Base-by-base conservation (phyloP, 2,113 vertebrate genomes). In the Ictalurus punctatus region DNA sequence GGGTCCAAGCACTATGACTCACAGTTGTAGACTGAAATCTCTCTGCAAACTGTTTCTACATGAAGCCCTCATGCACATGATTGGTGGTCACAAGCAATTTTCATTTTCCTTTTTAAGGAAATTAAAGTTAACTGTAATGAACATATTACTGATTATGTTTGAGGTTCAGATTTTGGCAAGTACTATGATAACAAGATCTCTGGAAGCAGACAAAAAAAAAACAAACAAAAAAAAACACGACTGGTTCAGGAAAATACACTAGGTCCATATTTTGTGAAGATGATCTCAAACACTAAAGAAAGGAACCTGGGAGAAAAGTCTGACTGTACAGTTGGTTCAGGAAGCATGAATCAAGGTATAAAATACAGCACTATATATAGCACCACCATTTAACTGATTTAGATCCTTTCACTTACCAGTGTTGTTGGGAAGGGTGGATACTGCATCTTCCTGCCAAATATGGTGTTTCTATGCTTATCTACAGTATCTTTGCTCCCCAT, bases 101-200 rank as follows among this genome's bases (percentile, higher is more conserved):
- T 48, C 48, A 44, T 44, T 44, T 6, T 44, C 44, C 7, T 48
- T 48, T 7, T 48, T 48, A 48, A 48, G 48, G 48, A 48, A 48
- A 48, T 8, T 8, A 48, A 6, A 6, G 7, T 48, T 48, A 48
- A 48, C 52, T 54, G 2, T 54, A 54, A 54, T 54, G 52, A 54
- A 54, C 52, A 27, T 63, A 27, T 67, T n/a, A 34, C n/a, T 71
- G 69, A 71, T 16, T 1, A 74, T 7, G 69, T 37, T 73, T 21
- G 34, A 6, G 34, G 69, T 73, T 19, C 17, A 19, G 27, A 71
- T n/a, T 34, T 34, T 37, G 30, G 10, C 52, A 12, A 19, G 7
- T 37, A 34, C 6, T 40, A 21, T 85, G 90, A 81, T 78, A 86
- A 84, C 69, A 74, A 19, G n/a, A 30, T 30, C 67, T 71, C 10